Evolutionary conservation across 37 sponge, comb jelly and placozoan genomes (phyloP), one percentile per base, ranked within the genome.

Genomic region (Crambe crambe): DNA sequence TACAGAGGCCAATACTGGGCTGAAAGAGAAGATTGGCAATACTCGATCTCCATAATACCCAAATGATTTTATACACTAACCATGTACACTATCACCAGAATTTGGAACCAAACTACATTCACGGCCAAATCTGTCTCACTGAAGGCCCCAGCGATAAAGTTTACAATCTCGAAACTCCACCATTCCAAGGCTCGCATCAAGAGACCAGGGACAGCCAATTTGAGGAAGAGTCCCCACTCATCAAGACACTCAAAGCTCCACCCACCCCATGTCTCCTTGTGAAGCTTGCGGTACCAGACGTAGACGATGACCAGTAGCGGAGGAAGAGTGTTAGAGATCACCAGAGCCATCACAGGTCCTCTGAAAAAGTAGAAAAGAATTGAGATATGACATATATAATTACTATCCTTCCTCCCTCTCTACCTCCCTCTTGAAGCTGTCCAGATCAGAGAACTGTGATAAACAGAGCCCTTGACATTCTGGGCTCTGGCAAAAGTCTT

Each of bases 191-290:
- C 32, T 0, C 62, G 65, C 81, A 80, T 85, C 25, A 80, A 25
- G 18, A 75, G n/a, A 0, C 90, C 90, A 35, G 90, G 90, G 22
- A 89, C 22, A 42, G 75, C 90, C n/a, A 82, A 63, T 42, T 79
- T 73, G 23, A 73, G 30, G 51, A 84, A 84, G 56, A 73, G 69
- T 20, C 75, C 42, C 90, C 90, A 89, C 30, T 80, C 85, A 1
- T 80, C 54, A 56, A 89, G 61, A 58, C 80, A 36, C 39, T 89
- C 90, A 75, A 58, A 78, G 34, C 71, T 84, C 90, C 90, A 89
- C 35, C 90, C 90, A 1, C 77, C 78, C 88, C 88, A 88, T 34
- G 88, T 88, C 65, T 71, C 40, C 34, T 77, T 82, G 73, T 88
- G 83, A 1, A 88, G 77, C 56, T 82, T 77, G 6, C 70, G 30